These are phyloP conservation scores for Pithecia hirsuta DNA, from an alignment of 2,797 vertebrate genomes.

Conservation along the genomic window DNA sequence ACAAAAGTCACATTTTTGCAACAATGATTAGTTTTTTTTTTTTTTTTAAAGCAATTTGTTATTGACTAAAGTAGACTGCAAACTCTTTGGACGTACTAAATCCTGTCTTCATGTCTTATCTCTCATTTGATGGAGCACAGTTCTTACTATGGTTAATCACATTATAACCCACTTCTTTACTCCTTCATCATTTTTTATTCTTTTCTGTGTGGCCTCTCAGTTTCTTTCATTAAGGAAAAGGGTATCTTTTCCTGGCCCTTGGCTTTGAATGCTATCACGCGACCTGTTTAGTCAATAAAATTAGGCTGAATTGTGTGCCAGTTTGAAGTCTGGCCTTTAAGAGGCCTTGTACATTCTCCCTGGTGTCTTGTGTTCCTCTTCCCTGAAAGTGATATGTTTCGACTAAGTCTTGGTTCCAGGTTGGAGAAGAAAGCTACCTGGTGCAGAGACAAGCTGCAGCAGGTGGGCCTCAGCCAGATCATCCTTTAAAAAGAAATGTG, in stretches of 20 bases:
- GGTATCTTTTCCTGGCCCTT: neutral
- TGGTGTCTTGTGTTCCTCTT: neutral
- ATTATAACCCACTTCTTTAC: neutral
- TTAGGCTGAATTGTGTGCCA: neutral
- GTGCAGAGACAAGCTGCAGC: neutral
- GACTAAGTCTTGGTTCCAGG: neutral
- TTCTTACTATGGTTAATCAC: neutral
- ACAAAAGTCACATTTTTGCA: neutral
- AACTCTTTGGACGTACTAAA: neutral
- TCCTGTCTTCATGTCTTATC: neutral
- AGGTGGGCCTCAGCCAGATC: rapidly evolving
- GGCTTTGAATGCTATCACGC: neutral
- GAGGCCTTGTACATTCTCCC: neutral
- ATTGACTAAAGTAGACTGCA: neutral
- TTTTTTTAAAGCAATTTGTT: neutral
- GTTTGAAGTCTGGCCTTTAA: neutral
- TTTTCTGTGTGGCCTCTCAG: neutral
- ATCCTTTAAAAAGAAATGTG: neutral
- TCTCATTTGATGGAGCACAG: neutral
- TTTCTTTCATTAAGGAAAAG: neutral
- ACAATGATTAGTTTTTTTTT: neutral
- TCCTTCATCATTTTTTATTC: neutral
- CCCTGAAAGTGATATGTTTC: neutral
- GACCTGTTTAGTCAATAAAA: neutral
- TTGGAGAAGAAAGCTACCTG: neutral